Percentiles rank a stretch among this genome's conserved stretches.
Conservation (phyloP, 2,113 vertebrate species). For the Rhea americana region DNA sequence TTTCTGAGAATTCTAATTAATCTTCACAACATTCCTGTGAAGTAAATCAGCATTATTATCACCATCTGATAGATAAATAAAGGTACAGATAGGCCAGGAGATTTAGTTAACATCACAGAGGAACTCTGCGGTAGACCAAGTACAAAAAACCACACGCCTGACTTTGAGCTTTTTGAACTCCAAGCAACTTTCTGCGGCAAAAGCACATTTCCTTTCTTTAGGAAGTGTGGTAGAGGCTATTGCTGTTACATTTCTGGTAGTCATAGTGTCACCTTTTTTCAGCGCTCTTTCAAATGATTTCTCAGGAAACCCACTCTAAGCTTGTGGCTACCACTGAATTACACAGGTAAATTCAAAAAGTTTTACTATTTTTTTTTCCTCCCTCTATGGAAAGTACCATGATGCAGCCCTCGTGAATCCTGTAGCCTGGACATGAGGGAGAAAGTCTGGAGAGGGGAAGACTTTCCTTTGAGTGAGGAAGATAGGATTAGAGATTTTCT, state of each 20-base stretch:
- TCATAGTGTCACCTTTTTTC: background rate
- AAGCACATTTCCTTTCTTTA: background rate
- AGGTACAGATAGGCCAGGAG: background rate
- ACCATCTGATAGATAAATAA: background rate
- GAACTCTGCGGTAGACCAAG: background rate
- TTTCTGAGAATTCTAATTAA: conserved; percentile 31
- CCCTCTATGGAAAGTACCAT: background rate
- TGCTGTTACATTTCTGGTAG: background rate
- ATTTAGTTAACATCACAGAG: background rate
- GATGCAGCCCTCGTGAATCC: too few relatives aligned
- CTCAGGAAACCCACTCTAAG: background rate
- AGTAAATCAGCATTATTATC: conserved; percentile 10
- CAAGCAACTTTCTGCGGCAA: background rate
- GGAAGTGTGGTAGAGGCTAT: background rate
- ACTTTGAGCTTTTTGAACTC: background rate
- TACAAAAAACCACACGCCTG: background rate
- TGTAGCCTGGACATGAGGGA: too few relatives aligned
- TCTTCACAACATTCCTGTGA: background rate
- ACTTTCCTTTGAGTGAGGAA: too few relatives aligned
- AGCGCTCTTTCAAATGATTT: background rate
- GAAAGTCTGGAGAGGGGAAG: too few relatives aligned
- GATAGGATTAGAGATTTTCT: too few relatives aligned
- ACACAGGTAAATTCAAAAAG: background rate
- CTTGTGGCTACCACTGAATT: background rate
- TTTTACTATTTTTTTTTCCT: background rate